Conservation (phyloP, 2,888 invertebrate species). For the Pediacus dermestoides region DNA sequence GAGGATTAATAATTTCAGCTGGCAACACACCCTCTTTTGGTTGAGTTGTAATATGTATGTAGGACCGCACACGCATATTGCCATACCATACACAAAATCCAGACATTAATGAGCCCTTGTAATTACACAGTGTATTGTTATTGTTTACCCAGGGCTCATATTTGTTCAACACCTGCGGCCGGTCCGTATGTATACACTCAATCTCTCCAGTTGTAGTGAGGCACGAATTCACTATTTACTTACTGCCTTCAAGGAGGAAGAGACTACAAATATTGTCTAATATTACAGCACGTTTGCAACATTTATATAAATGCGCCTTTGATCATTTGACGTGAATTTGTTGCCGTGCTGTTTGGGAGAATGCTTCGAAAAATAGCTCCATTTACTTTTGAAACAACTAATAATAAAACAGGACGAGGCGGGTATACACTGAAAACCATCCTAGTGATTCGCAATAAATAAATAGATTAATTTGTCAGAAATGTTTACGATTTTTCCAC, state of each 20-base stretch:
- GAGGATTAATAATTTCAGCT: no score
- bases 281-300: conserved; percentile 30
- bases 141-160: conserved; percentile 15
- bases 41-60: no score
- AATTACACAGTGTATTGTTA: conserved; percentile 22
- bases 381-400: conserved; percentile 5
- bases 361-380: conserved; percentile 4
- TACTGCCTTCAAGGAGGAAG: conserved; percentile 6
- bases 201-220: neutral
- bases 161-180: conserved; percentile 19
- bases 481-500: no score
- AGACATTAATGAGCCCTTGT: conserved; percentile 10
- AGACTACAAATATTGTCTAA: conserved; percentile 32
- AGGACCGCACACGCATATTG: neutral
- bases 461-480: no score
- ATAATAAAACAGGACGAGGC: conserved; percentile 8
- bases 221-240: conserved; percentile 8
- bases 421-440: conserved; percentile 13
- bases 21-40: no score
- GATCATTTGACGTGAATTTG: conserved; percentile 25
- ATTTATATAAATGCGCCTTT: conserved; percentile 27
- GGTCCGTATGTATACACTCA: conserved; percentile 4
- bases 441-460: conserved; percentile 14
- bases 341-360: conserved; percentile 7
- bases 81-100: neutral